These are phyloP conservation scores for Timema podura DNA, from an alignment of 2,888 invertebrate species.

Conservation along the genomic window DNA sequence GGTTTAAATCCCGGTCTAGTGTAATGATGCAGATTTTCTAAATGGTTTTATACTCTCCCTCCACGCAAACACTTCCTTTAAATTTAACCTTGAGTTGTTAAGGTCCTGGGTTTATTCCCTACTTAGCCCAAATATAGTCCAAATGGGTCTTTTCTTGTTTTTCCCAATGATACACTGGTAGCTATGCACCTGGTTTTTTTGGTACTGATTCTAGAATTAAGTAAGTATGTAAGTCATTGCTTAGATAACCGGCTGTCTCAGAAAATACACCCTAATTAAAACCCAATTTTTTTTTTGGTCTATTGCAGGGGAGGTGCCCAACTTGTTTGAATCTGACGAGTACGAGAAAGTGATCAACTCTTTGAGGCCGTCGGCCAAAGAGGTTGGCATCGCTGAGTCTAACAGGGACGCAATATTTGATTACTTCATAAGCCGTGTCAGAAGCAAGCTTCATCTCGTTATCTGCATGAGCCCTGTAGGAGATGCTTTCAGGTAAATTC, in stretches of 20 bases:
- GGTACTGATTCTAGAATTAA: neutral
- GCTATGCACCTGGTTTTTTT: neutral
- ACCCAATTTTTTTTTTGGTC: conserved; percentile 7
- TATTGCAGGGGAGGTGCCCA: conserved; percentile 75
- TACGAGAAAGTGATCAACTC: conserved; percentile 78
- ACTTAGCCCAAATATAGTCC: no score
- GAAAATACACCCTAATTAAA: no score
- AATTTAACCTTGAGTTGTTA: no score
- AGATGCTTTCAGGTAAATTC: conserved; percentile 67
- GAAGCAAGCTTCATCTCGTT: conserved; percentile 79
- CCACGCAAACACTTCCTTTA: no score
- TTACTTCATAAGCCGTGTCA: conserved; percentile 78
- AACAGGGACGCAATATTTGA: conserved; percentile 76
- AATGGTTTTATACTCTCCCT: no score
- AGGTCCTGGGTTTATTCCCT: no score
- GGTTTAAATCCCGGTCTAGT: no score
- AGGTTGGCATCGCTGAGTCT: conserved; percentile 60
- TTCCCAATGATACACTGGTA: neutral
- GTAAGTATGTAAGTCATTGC: no score
- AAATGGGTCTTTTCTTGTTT: neutral
- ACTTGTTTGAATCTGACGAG: conserved; percentile 83
- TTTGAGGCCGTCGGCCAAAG: conserved; percentile 67
- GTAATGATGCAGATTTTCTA: no score
- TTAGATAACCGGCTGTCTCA: no score
- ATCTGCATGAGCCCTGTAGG: conserved; percentile 90